Base-by-base conservation (phyloP, 1,140 invertebrate genomes). In the Drosophila arawakana region DNA sequence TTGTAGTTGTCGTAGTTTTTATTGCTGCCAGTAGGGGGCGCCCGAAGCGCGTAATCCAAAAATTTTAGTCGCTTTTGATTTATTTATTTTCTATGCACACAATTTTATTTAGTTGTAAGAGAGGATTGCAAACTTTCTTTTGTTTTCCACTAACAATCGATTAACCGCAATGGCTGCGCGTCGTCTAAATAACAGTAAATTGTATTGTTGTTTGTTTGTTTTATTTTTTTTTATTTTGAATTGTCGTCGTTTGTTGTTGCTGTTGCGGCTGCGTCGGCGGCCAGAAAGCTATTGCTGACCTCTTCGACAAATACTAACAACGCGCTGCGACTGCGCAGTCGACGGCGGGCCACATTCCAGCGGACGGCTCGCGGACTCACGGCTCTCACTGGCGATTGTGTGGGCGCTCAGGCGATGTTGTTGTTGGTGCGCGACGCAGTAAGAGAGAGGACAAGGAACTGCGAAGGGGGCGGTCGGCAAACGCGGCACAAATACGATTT, bases 321-420 rank as follows among this genome's bases (percentile, higher is more conserved):
- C 68, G 50, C 79, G 82, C 76, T 72, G 84, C 84, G 83, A 81
- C 78, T 85, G 80, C 81, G 81, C 81, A 84, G 81, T 83, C 80
- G 46, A 74, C 66, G 39, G 11, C 73, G 49, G 70, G 77, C 84
- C 83, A 67, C 83, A 88, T 89, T 88, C 82, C 82, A 86, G 60
- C 76, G 78, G 37, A 76, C 74, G 25, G 54, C 60, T 55, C 43
- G 69, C 70, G 46, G 44, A 6, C 49, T 61, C 54, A 59, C 70
- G 65, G 73, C 73, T 65, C 68, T 69, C 67, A 57, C 58, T 63
- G 35, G 43, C 43, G 54, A 65, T 61, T 72, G 63, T 66, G 80
- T 61, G 72, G 76, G 71, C 76, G 80, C 50, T 60, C 35, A 43
- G 54, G 37, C 58, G 58, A 46, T 46, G 41, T 37, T 58, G 25